Evolutionary conservation across 92 coral and sea anemone genomes (phyloP).

Genomic region (Galaxea fascicularis): DNA sequence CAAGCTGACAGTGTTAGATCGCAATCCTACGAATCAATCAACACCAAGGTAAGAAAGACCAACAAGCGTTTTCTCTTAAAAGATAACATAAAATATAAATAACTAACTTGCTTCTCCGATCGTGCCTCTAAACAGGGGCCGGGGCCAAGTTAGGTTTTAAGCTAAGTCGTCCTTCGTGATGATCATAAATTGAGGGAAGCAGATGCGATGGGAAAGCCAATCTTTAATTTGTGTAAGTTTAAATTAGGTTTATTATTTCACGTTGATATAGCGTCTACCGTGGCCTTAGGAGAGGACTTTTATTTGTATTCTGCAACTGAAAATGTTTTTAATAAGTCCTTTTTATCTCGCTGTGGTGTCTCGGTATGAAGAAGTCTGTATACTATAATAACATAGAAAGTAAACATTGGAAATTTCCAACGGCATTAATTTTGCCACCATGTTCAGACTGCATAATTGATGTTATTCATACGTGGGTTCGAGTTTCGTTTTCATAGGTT

Average conservation of each 20-base stretch:
- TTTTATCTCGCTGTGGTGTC: not conserved
- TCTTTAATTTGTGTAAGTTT: conserved; percentile 24
- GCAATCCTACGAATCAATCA: conserved; percentile 81
- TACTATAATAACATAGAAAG: not conserved
- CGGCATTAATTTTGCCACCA: conserved; percentile 3
- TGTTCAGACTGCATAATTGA: conserved; percentile 23
- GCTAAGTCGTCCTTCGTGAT: not conserved
- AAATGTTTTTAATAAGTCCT: not conserved
- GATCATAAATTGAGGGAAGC: not conserved
- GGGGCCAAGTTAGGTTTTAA: not conserved
- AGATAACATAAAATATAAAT: not conserved
- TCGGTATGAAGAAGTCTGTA: not conserved
- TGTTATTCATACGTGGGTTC: conserved; percentile 19
- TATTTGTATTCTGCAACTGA: not conserved
- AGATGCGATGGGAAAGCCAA: conserved; percentile 5
- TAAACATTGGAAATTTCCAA: not conserved
- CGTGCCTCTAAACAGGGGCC: not conserved
- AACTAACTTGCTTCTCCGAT: not conserved
- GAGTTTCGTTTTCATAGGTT: conserved; percentile 3
- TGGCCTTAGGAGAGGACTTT: not conserved
- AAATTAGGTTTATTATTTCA: conserved; percentile 34
- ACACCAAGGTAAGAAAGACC: conserved; percentile 78
- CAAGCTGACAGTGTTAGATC: conserved; percentile 60
- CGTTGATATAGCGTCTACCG: conserved; percentile 3
- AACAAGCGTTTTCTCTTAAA: not conserved